Conservation (phyloP, 1,140 invertebrate genomes). For the Calliopsis andreniformis region DNA sequence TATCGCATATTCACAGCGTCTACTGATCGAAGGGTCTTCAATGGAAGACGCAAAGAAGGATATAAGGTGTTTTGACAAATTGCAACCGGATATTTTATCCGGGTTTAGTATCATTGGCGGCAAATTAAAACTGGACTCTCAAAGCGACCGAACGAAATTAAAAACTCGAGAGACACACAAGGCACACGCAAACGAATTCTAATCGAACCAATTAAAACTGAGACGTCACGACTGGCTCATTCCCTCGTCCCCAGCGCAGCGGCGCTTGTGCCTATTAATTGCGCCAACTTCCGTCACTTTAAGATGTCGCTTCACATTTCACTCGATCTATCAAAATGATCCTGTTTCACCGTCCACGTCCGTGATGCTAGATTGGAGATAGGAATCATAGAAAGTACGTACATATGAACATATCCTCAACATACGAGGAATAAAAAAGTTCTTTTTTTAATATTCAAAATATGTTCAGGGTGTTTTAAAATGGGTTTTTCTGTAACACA, state of each 20-base stretch:
- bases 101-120: conserved; percentile 69
- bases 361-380: too few species aligned
- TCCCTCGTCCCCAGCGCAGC: not conserved
- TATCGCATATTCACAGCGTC: too few species aligned
- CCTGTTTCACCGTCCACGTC: too few species aligned
- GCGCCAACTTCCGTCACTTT: too few species aligned
- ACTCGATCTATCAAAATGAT: too few species aligned
- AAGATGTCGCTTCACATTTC: too few species aligned
- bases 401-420: too few species aligned
- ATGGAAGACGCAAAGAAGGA: conserved; percentile 10
- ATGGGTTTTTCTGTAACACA: too few species aligned
- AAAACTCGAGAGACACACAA: conserved; percentile 31
- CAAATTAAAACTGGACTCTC: conserved; percentile 62
- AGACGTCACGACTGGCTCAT: not conserved
- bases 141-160: conserved; percentile 64
- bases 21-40: conserved; percentile 12
- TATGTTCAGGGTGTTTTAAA: too few species aligned
- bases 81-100: conserved; percentile 37
- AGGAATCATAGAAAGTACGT: too few species aligned
- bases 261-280: not conserved
- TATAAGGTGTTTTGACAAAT: not conserved
- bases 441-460: too few species aligned
- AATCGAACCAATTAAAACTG: conserved; percentile 37
- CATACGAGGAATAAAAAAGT: too few species aligned
- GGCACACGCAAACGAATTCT: conserved; percentile 55